Conservation (phyloP, 2,113 vertebrate species). For the Pao palembangensis region DNA sequence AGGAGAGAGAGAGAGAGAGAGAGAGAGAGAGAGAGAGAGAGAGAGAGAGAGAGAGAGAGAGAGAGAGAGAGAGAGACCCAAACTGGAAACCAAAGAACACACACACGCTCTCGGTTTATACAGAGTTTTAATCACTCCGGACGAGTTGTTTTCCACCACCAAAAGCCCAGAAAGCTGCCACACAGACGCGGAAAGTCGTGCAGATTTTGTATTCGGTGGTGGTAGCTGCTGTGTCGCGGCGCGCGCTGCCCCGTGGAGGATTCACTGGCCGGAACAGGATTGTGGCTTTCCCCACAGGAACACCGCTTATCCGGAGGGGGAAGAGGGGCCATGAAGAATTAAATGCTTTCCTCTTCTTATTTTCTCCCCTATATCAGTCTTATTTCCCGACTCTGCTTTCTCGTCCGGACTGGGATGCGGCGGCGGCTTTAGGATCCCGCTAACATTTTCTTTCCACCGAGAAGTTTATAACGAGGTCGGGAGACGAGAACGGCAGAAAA, state of each 20-base stretch:
- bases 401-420: slow-evolving; percentile 52
- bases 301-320: slow-evolving; percentile 26
- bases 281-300: slow-evolving; percentile 44
- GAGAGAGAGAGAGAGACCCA: slow-evolving; percentile 4
- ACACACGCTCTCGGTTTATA: background rate
- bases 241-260: slow-evolving; percentile 17
- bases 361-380: slow-evolving; percentile 2
- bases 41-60: background rate
- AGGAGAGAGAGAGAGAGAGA: too few relatives aligned
- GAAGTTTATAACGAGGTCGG: slow-evolving; percentile 44
- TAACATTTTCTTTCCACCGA: slow-evolving; percentile 1
- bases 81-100: slow-evolving; percentile 29
- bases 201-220: slow-evolving; percentile 20
- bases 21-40: background rate
- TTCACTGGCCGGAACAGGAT: slow-evolving; percentile 40
- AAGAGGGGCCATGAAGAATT: slow-evolving; percentile 48
- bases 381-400: background rate
- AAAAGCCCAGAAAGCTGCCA: slow-evolving; percentile 3
- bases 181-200: slow-evolving; percentile 41
- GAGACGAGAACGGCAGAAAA: slow-evolving; percentile 66
- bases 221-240: slow-evolving; percentile 37
- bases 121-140: background rate
- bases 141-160: background rate
- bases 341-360: background rate
- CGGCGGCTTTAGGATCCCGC: slow-evolving; percentile 43